A percentile compares a stretch with the other conserved stretches of the same genome.
These are phyloP conservation scores for Tyria jacobaeae DNA, from an alignment of 2,888 invertebrate genomes.

Conservation along the genomic window DNA sequence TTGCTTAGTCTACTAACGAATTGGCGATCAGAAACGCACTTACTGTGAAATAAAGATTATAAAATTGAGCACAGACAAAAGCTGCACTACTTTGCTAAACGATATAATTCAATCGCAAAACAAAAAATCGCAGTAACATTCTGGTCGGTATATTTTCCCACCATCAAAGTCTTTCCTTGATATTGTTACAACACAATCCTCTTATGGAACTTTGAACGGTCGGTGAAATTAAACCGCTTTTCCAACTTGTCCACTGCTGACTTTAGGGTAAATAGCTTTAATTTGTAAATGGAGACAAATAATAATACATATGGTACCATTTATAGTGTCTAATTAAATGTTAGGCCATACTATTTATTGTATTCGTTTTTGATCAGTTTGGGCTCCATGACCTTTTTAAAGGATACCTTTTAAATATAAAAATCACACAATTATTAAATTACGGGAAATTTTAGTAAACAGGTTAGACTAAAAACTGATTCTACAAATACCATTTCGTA, in stretches of 20 bases:
- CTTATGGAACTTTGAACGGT: slow-evolving; percentile 61
- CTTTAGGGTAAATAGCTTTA: slow-evolving; percentile 21
- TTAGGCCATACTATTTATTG: too few species aligned
- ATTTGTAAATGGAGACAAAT: neutral
- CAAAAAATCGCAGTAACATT: slow-evolving; percentile 29
- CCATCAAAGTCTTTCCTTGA: slow-evolving; percentile 28
- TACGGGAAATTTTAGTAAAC: too few species aligned
- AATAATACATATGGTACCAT: too few species aligned
- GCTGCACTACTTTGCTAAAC: slow-evolving; percentile 36
- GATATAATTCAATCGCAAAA: slow-evolving; percentile 44
- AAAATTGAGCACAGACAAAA: slow-evolving; percentile 40
- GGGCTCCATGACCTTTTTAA: too few species aligned
- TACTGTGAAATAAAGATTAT: slow-evolving; percentile 14
- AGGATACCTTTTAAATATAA: too few species aligned
- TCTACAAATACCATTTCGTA: too few species aligned
- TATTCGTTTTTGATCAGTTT: neutral
- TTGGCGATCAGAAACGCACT: too few species aligned
- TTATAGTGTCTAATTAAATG: too few species aligned
- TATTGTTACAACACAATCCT: slow-evolving; percentile 63
- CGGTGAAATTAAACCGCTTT: slow-evolving; percentile 65
- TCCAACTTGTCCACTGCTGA: slow-evolving; percentile 46
- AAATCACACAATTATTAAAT: too few species aligned
- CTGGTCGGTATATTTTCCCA: slow-evolving; percentile 29
- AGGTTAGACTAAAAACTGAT: too few species aligned
- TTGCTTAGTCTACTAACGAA: too few species aligned